These are phyloP conservation scores for Thyatira batis DNA, from an alignment of 2,888 invertebrate species.

Conservation along the genomic window DNA sequence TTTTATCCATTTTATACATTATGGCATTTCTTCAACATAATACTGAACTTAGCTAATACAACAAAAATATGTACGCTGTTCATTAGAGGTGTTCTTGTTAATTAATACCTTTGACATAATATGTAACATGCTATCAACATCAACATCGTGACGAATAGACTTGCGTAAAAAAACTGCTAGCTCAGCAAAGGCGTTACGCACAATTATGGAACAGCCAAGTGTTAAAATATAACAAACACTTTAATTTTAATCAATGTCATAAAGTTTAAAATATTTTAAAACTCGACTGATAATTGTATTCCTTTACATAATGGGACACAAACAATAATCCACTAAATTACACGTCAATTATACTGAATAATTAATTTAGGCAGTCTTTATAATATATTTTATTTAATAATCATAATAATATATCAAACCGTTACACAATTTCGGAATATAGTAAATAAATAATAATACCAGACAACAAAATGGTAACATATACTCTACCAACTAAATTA, in stretches of 20 bases:
- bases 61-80: conserved; percentile 74
- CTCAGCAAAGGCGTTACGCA: conserved; percentile 3
- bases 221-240: conserved; percentile 4
- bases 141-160: conserved; percentile 42
- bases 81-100: conserved; percentile 38
- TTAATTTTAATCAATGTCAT: conserved; percentile 1
- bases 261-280: conserved; percentile 3
- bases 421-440: conserved; percentile 64
- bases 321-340: conserved; percentile 63
- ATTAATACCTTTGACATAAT: conserved; percentile 29
- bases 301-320: conserved; percentile 44
- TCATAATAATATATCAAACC: conserved; percentile 51
- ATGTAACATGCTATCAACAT: conserved; percentile 38
- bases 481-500: conserved; percentile 67
- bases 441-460: conserved; percentile 74
- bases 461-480: conserved; percentile 74
- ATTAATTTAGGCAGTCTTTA: conserved; percentile 81
- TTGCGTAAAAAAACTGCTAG: conserved; percentile 15
- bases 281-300: conserved; percentile 6
- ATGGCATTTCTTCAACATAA: conserved; percentile 78
- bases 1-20: conserved; percentile 74
- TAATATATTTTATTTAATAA: conserved; percentile 71
- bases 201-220: conserved; percentile 18
- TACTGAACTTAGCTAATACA: conserved; percentile 81
- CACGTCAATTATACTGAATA: conserved; percentile 70